Base-by-base conservation (phyloP, 2,888 invertebrate genomes). In the Lamellibrachia columna region DNA sequence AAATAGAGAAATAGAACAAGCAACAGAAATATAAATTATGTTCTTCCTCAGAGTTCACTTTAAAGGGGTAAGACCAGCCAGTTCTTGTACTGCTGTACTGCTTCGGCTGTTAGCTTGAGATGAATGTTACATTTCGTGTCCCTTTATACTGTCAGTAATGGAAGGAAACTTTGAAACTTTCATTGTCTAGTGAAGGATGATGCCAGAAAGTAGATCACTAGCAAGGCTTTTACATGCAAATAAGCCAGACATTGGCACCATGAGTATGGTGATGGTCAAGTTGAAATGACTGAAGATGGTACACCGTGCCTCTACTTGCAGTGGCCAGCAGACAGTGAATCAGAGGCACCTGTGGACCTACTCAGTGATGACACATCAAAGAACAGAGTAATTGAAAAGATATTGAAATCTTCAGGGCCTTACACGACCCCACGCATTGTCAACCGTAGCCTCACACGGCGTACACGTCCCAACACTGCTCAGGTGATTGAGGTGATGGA, bases 291-390 rank as follows among this genome's bases (percentile, higher is more conserved):
- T 75, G 22, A 75, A 75, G 75, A 11, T 75, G 75, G 75, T 75
- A n/a, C 75, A 75, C 4, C 75, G 15, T 22, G 75, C 75, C 75
- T 75, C 75, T 75, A 75, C 75, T 75, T 75, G 75, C 75, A 75
- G 75, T 75, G 75, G 75, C 75, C 22, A 22, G 75, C 22, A 22
- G 75, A 75, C 75, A 4, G 3, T 6, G 75, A 75, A 22, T 15
- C 22, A 22, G 75, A 75, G 4, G 75, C 75, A 22, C 22, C 75
- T n/a, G 22, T 22, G 4, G 75, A 75, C 75, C 6, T n/a, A 2
- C 75, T 75, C 75, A 75, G n/a, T 75, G 75, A 75, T 75, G 75
- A 75, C 75, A 75, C 75, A 22, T 75, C 75, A 75, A 75, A 75
- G 75, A 75, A 75, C 75, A 75, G n/a, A 75, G 75, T 75, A 15